A percentile compares a stretch with the other conserved stretches of the same genome.
Evolutionary conservation across 2,113 vertebrate species (phyloP).

Genomic region (Apus apus): DNA sequence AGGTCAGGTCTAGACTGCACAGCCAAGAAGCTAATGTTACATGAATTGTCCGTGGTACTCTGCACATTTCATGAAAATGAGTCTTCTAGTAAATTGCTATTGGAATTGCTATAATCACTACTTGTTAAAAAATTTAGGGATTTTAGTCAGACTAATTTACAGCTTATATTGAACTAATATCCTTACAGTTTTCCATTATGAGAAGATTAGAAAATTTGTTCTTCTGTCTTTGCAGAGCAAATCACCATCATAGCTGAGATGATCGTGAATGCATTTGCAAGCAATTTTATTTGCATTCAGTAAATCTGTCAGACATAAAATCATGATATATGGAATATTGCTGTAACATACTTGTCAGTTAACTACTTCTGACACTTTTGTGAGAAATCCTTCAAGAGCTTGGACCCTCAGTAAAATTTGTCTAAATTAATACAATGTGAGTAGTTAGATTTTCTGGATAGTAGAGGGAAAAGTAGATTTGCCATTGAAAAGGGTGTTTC

Average conservation of each 20-base stretch:
- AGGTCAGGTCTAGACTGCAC: neutral
- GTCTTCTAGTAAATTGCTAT: neutral
- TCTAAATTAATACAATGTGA: neutral
- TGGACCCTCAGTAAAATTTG: neutral
- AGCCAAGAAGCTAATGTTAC: neutral
- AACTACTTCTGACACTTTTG: neutral
- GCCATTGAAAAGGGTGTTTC: neutral
- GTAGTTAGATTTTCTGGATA: neutral
- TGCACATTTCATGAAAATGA: neutral
- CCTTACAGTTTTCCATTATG: neutral
- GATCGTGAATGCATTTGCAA: neutral
- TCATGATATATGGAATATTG: neutral
- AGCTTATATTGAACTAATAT: neutral
- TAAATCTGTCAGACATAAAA: neutral
- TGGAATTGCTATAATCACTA: neutral
- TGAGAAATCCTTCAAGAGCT: neutral
- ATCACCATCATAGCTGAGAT: neutral
- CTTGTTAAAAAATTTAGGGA: neutral
- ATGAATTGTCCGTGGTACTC: neutral
- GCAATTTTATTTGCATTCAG: neutral
- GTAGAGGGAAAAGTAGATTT: neutral
- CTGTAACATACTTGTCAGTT: neutral
- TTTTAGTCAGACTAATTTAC: constrained; percentile 16
- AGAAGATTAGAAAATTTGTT: constrained; percentile 6
- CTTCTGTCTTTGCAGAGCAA: neutral